Base-by-base conservation (phyloP, 2,888 invertebrate genomes). In the Spilosoma lubricipeda region DNA sequence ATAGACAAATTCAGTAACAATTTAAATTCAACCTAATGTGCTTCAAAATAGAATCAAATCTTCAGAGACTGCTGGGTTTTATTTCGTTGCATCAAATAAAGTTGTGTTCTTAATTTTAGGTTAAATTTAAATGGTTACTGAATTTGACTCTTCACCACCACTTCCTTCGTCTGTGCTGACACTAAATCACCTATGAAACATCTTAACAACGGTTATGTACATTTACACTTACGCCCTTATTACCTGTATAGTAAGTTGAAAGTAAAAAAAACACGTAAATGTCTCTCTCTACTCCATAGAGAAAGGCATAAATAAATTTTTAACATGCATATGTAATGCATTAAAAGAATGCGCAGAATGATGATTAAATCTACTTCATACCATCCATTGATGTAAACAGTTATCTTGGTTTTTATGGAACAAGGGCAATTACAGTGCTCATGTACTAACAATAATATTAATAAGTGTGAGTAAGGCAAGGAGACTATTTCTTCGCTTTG, bases 391-490 rank as follows among this genome's bases (percentile, higher is more conserved):
- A 72, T 56, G 71, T 67, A 11, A 23, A 20, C 42, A 15, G 11
- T 30, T 67, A 72, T 72, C 52, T 39, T 20, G 13, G 1, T 39
- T 72, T 7, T 72, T 72, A 45, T 72, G 42, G 45, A 56, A 67
- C 27, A 36, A 56, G 72, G 67, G 63, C 45, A 63, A 63, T 33
- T 72, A 13, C 15, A 72, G 67, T 72, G 67, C 18, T 72, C 39
- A 42, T 67, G 56, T 59, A 27, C 56, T 67, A 72, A 66, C 67
- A 56, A n/a, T 42, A 39, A 36, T 30, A 20, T 39, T 7, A 42
- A 67, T 67, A n/a, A 15, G n/a, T 52, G 23, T n/a, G 45, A 20
- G 20, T 4, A 48, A 48, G 20, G 1, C 48, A 20, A 5, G 20
- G 20, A 48, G 5, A 52, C 20, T 23, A 52, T 52, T 52, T 52